Evolutionary conservation across 2,113 vertebrate genomes (phyloP).

Genomic region (Spea multiplicata): DNA sequence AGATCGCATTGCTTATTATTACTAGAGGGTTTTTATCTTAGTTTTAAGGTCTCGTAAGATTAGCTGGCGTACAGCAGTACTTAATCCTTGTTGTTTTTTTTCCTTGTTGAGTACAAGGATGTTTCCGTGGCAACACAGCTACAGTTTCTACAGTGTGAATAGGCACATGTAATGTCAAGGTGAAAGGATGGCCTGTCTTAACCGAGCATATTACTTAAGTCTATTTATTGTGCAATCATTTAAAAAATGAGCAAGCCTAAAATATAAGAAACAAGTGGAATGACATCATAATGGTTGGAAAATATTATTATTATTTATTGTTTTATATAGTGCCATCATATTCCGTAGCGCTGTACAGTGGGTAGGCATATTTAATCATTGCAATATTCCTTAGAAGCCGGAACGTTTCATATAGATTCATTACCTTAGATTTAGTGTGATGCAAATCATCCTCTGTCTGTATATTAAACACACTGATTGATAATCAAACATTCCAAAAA

Average conservation of each 20-base stretch:
- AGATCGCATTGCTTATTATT: conserved; percentile 55
- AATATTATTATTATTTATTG: too few relatives aligned
- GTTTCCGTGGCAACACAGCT: conserved; percentile 73
- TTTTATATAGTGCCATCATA: too few relatives aligned
- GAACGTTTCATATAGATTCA: too few relatives aligned
- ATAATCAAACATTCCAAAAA: too few relatives aligned
- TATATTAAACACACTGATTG: too few relatives aligned
- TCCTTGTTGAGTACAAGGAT: conserved; percentile 65
- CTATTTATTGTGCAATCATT: conserved; percentile 46
- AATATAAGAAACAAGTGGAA: too few relatives aligned
- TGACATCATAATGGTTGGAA: too few relatives aligned
- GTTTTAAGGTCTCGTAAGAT: conserved; percentile 69
- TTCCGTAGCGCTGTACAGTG: too few relatives aligned
- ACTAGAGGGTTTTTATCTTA: conserved; percentile 27
- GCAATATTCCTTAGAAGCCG: too few relatives aligned
- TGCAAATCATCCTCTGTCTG: too few relatives aligned
- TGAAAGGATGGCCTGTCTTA: conserved; percentile 57
- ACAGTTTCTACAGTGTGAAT: conserved; percentile 66
- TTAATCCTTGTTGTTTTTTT: conserved; percentile 72
- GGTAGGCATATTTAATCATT: too few relatives aligned
- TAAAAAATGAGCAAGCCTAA: background rate
- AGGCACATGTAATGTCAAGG: conserved; percentile 64
- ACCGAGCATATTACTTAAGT: conserved; percentile 53
- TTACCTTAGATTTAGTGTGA: too few relatives aligned
- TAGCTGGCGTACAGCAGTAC: conserved; percentile 62